A percentile compares a stretch with the other conserved stretches of the same genome.
phyloP scores from a whole-genome alignment of 1,140 invertebrate species.

The Danaus melanippus region DNA sequence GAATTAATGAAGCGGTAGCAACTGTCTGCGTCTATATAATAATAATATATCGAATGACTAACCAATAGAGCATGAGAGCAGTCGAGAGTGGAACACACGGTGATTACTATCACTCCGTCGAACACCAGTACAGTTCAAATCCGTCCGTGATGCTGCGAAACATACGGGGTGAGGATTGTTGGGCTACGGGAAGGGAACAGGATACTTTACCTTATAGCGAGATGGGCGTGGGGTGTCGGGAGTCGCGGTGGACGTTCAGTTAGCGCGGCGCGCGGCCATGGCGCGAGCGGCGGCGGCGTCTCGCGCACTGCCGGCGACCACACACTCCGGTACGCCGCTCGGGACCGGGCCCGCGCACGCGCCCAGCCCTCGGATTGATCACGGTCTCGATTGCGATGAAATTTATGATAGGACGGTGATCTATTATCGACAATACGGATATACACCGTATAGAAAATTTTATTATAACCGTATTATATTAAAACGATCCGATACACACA shows the following conservation, averaged over 20 bases:
- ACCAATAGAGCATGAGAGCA: slow-evolving; percentile 67
- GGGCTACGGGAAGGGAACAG: slow-evolving; percentile 16
- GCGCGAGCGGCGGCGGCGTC: slow-evolving; percentile 40
- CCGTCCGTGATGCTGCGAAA: slow-evolving; percentile 27
- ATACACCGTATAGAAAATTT: too few relatives aligned
- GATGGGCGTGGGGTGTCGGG: slow-evolving; percentile 29
- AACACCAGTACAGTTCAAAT: slow-evolving; percentile 38
- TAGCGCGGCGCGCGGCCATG: slow-evolving; percentile 49
- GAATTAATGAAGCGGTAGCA: slow-evolving; percentile 19
- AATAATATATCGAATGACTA: slow-evolving; percentile 36
- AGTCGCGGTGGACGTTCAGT: slow-evolving; percentile 41
- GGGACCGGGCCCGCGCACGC: slow-evolving; percentile 18
- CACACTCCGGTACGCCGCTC: slow-evolving; percentile 21
- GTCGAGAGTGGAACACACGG: slow-evolving; percentile 64
- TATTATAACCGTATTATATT: too few relatives aligned
- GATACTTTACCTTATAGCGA: slow-evolving; percentile 40
- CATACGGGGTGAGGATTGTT: slow-evolving; percentile 12
- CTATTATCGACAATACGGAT: slow-evolving; percentile 42
- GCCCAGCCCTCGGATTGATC: slow-evolving; percentile 47
- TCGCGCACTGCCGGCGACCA: slow-evolving; percentile 43
- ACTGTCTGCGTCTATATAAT: slow-evolving; percentile 10
- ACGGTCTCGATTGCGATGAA: slow-evolving; percentile 63
- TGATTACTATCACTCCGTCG: slow-evolving; percentile 38
- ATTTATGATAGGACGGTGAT: slow-evolving; percentile 62
- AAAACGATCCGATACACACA: too few relatives aligned